Evolutionary conservation across 2,888 invertebrate species (phyloP).

Genomic region (Colletes collaris): DNA sequence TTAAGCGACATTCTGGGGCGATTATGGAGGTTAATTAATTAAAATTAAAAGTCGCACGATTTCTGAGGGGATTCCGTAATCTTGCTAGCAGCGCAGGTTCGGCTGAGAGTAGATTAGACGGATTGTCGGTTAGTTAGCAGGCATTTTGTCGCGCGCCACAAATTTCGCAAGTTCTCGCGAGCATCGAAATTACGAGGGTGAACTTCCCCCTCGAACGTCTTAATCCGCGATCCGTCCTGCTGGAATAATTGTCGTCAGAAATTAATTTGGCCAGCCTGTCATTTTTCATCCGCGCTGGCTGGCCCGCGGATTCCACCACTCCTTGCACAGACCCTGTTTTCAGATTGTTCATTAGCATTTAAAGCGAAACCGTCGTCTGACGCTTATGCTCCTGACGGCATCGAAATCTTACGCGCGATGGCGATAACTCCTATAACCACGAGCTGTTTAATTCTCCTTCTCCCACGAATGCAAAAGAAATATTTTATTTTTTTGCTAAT

Average conservation of each 20-base stretch:
- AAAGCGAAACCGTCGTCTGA: conserved; percentile 68
- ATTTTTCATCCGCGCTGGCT: conserved; percentile 40
- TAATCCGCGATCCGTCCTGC: conserved; percentile 32
- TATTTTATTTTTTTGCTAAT: too few relatives aligned
- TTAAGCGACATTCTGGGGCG: neutral
- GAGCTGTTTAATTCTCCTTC: neutral
- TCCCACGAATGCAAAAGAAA: too few relatives aligned
- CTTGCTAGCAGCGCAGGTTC: neutral
- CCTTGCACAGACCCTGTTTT: conserved; percentile 11
- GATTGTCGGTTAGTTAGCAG: conserved; percentile 53
- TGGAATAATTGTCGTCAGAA: conserved; percentile 39
- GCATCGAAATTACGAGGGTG: conserved; percentile 26
- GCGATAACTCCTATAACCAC: neutral
- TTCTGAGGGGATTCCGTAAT: neutral
- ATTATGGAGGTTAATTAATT: neutral
- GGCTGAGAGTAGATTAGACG: conserved; percentile 22
- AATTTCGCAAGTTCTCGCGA: conserved; percentile 27
- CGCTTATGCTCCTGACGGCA: neutral
- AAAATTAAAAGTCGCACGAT: neutral
- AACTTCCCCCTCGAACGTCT: conserved; percentile 14
- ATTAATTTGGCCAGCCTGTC: conserved; percentile 48
- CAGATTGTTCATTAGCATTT: conserved; percentile 73
- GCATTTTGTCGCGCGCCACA: conserved; percentile 28
- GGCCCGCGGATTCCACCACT: conserved; percentile 11
- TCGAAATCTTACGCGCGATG: neutral